Evolutionary conservation across 1,140 invertebrate genomes (phyloP), one percentile per base, ranked within the genome.

Genomic region (Brachionus asplanchnoidis): DNA sequence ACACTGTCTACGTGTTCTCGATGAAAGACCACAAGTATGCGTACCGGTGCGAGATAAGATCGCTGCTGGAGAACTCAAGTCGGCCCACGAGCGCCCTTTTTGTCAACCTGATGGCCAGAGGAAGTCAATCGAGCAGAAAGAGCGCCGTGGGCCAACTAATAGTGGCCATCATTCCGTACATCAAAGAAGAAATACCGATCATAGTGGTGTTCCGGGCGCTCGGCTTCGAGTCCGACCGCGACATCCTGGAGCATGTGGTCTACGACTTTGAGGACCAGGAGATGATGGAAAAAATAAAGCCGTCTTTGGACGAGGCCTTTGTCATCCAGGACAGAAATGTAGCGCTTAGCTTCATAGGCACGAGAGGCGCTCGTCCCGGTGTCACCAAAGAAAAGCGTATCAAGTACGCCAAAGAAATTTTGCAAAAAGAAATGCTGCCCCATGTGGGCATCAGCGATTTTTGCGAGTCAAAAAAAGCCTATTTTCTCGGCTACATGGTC

Each of bases 231-330:
- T 97, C 97, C 26, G 97, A 99, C 90, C 92, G 97, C 87, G 97
- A 99, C 90, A 99, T 99, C 87, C 90, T 99, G 7, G 97, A 99
- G 88, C 97, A 99, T 87, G 98, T 99, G 82, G 98, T 99, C 87
- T 99, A 99, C 89, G 97, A 99, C 87, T 98, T 98, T 91, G 89
- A 98, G 90, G 97, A 99, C 91, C 96, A 95, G 28, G 97, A 99
- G 92, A 98, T 99, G 96, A 99, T 99, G 96, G 97, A 99, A 92
- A 98, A 99, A 96, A 96, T 92, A 87, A 99, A 99, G 90, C 97
- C 97, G 4, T 98, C 96, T 0, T 90, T 99, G 65, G 97, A 99
- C 91, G 97, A 99, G 91, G 97, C 97, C 66, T 99, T 99, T 91
- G 97, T 99, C 0, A 97, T 99, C 87, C 97, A 98, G 91, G 97